Conservation (phyloP, 2,797 vertebrate genomes). For the Bryconaethiops microstoma region DNA sequence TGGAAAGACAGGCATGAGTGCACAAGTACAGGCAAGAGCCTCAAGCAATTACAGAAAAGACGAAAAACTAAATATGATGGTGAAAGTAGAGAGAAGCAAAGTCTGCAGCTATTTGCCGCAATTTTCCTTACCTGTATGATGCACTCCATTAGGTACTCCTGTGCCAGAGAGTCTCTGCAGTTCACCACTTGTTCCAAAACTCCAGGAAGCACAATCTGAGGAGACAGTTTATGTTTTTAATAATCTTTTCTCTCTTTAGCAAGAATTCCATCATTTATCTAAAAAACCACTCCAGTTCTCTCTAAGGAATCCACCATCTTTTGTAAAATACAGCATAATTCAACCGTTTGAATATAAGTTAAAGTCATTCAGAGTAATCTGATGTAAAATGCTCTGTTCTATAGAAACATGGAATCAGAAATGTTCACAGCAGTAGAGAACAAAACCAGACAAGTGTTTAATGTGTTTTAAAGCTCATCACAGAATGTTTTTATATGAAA, state of each 20-base stretch:
- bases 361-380: background rate
- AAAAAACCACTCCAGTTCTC: background rate
- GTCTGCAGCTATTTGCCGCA: background rate
- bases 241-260: background rate
- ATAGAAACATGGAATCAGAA: no score
- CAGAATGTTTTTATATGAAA: no score
- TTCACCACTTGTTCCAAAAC: conserved; percentile 98
- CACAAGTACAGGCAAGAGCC: background rate
- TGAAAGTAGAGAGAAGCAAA: background rate
- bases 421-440: no score
- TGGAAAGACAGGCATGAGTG: background rate
- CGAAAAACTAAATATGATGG: background rate
- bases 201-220: conserved; percentile 90
- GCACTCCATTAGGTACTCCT: conserved; percentile 99
- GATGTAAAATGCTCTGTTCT: background rate
- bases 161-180: conserved; percentile 95
- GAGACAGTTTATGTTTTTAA: background rate
- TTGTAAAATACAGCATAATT: background rate
- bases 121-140: conserved; percentile 91
- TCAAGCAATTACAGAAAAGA: conserved; percentile 18
- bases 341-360: background rate
- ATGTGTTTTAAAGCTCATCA: no score
- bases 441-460: no score
- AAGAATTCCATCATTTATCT: no score
- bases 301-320: background rate